Percentiles rank a stretch among this genome's conserved stretches.
phyloP scores from a whole-genome alignment of 1,140 invertebrate species.

The Drosophila gunungcola region DNA sequence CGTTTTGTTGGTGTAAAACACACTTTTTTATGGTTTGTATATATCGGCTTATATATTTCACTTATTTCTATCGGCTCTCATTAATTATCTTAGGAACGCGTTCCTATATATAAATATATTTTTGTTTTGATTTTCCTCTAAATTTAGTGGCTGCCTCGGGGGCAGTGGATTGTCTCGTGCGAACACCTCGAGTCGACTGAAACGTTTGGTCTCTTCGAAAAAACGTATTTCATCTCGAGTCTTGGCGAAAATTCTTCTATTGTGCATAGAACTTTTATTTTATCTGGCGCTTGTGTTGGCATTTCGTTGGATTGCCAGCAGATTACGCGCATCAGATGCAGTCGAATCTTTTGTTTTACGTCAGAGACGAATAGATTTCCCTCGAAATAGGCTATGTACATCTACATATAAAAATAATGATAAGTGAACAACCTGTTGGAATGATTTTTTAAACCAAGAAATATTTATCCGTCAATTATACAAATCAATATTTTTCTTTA shows the following conservation, averaged over 20 bases:
- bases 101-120: conserved; percentile 19
- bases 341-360: conserved; percentile 52
- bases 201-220: conserved; percentile 59
- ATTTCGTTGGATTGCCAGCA: conserved; percentile 45
- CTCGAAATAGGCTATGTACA: not conserved
- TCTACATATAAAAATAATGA: too few species aligned
- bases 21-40: conserved; percentile 42
- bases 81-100: conserved; percentile 50
- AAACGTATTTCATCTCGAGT: conserved; percentile 62
- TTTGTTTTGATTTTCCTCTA: conserved; percentile 52
- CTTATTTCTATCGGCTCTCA: conserved; percentile 51
- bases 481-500: not conserved
- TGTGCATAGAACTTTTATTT: conserved; percentile 52
- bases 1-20: conserved; percentile 26
- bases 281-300: conserved; percentile 35
- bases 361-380: conserved; percentile 38
- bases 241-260: conserved; percentile 49
- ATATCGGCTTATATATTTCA: conserved; percentile 29
- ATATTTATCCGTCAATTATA: too few species aligned
- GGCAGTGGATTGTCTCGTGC: conserved; percentile 55
- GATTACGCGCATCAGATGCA: conserved; percentile 57
- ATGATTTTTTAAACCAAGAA: not conserved
- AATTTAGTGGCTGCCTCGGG: conserved; percentile 44
- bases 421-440: conserved; percentile 25
- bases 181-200: conserved; percentile 64